Evolutionary conservation across 2,797 vertebrate species (phyloP).

Genomic region (Garrulus glandarius): DNA sequence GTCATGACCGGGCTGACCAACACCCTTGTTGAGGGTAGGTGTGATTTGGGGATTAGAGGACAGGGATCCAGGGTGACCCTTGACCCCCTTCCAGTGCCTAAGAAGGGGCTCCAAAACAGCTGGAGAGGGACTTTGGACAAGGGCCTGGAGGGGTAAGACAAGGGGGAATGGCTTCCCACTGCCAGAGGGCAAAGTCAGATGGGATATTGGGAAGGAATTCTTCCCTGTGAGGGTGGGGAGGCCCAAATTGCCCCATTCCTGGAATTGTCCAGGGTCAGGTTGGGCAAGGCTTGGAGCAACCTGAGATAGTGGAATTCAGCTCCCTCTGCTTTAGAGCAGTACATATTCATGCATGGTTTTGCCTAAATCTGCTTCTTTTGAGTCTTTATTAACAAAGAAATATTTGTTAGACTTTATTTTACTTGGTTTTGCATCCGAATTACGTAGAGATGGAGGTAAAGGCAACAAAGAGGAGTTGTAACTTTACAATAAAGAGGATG

Average conservation of each 20-base stretch:
- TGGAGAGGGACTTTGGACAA: background rate
- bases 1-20: constrained; percentile 95
- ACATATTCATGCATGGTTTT: background rate
- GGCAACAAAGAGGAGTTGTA: background rate
- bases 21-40: constrained; percentile 92
- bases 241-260: background rate
- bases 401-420: background rate
- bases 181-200: rapidly evolving
- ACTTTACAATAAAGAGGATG: rapidly evolving
- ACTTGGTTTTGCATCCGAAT: background rate
- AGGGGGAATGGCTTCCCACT: background rate
- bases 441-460: background rate
- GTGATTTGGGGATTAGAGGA: background rate
- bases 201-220: background rate
- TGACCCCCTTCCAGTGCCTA: rapidly evolving
- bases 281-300: background rate
- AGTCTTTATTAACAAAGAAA: background rate
- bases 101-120: background rate
- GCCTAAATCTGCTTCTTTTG: background rate
- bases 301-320: background rate
- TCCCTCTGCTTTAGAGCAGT: background rate
- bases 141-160: background rate
- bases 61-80: too few species aligned
- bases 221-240: background rate
- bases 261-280: background rate